Percentiles rank a stretch among this genome's conserved stretches.
Conservation (phyloP, 1,140 invertebrate species). For the Daktulosphaira vitifoliae region DNA sequence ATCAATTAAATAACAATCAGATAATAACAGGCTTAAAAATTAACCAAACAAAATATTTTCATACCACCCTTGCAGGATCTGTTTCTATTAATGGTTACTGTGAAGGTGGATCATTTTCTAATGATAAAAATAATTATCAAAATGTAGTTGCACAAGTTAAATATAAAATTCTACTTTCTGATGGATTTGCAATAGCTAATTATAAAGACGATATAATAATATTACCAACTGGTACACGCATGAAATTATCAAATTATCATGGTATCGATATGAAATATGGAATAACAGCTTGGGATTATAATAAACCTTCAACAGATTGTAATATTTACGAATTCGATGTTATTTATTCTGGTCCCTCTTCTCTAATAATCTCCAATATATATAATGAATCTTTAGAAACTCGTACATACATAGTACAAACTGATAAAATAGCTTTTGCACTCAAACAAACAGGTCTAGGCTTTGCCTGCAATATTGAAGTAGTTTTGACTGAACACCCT, state of each 20-base stretch:
- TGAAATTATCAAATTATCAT: not conserved
- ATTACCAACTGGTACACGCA: not conserved
- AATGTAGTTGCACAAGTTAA: not conserved
- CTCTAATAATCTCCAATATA: not conserved
- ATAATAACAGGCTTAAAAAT: not conserved
- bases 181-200: not conserved
- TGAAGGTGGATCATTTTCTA: not conserved
- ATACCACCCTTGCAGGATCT: not conserved
- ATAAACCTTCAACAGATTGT: not conserved
- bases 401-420: too few species aligned
- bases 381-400: not conserved
- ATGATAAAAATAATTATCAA: not conserved
- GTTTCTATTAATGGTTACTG: not conserved
- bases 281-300: not conserved
- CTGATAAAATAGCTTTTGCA: not conserved
- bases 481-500: too few species aligned
- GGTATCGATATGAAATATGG: not conserved
- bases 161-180: not conserved
- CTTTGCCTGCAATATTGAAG: not conserved
- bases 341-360: not conserved
- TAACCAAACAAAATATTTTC: not conserved
- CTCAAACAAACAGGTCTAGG: not conserved
- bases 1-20: not conserved
- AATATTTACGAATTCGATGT: not conserved
- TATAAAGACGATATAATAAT: not conserved